These are phyloP conservation scores for Drosophila jambulina DNA, from an alignment of 1,140 invertebrate species.

Conservation along the genomic window DNA sequence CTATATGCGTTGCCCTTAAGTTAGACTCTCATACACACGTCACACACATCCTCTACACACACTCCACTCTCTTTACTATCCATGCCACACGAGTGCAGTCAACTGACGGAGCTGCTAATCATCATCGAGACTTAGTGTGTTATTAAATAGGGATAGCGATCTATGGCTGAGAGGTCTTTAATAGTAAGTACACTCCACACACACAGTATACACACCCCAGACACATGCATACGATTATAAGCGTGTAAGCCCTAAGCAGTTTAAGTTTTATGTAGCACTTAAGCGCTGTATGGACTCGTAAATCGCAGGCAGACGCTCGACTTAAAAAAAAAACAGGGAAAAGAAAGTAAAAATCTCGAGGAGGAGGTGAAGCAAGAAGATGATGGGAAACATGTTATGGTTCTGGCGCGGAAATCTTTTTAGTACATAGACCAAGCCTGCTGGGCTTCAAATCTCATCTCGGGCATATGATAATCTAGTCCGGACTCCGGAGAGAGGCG, in stretches of 20 bases:
- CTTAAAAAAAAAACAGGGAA: conserved; percentile 41
- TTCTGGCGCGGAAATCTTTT: conserved; percentile 32
- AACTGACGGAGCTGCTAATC: conserved; percentile 70
- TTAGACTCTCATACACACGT: conserved; percentile 26
- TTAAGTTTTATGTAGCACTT: conserved; percentile 83
- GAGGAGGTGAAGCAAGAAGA: conserved; percentile 4
- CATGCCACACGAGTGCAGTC: conserved; percentile 56
- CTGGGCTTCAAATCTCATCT: conserved; percentile 44
- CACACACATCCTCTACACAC: conserved; percentile 13
- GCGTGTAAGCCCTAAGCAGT: conserved; percentile 67
- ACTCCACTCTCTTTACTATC: conserved; percentile 46
- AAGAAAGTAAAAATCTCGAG: conserved; percentile 1
- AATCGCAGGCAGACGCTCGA: conserved; percentile 62
- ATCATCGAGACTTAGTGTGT: conserved; percentile 79
- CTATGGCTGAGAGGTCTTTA: conserved; percentile 56
- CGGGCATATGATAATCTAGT: conserved; percentile 46
- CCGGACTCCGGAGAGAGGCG: background rate
- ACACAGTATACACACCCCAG: conserved; percentile 4
- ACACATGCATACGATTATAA: conserved; percentile 53
- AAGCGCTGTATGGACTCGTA: conserved; percentile 75
- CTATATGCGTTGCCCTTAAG: conserved; percentile 57
- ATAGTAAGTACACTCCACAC: conserved; percentile 50
- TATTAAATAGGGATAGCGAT: conserved; percentile 62
- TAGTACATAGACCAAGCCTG: conserved; percentile 39
- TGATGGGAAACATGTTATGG: conserved; percentile 36